phyloP scores from a whole-genome alignment of 2,797 vertebrate species.

The Phalanger gymnotis region DNA sequence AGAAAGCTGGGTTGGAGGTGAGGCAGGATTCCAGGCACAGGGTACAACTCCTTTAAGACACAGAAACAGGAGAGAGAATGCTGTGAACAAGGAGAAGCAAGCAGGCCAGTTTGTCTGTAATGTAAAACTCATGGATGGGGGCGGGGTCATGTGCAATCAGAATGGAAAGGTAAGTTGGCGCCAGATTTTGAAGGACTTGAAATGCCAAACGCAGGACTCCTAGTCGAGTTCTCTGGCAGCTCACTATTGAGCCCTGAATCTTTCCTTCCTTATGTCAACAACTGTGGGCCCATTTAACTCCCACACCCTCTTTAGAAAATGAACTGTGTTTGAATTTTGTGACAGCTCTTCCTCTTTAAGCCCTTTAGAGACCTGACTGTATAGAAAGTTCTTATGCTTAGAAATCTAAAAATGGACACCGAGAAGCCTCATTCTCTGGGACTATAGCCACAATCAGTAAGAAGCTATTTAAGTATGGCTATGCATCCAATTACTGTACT shows the following conservation, averaged over 20 bases:
- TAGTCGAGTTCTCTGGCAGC: background rate
- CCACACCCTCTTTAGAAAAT: slow-evolving; percentile 22
- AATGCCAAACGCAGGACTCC: background rate
- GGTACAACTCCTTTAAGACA: background rate
- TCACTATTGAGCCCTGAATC: background rate
- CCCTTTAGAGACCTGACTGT: slow-evolving; percentile 26
- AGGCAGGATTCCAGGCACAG: background rate
- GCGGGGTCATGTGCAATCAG: background rate
- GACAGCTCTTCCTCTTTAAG: slow-evolving; percentile 30
- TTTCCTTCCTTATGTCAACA: slow-evolving; percentile 18
- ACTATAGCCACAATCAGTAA: slow-evolving; percentile 10
- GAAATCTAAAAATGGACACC: slow-evolving; percentile 24
- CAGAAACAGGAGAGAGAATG: background rate
- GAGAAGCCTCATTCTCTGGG: background rate
- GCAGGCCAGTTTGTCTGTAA: background rate
- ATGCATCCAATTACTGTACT: background rate
- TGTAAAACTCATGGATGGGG: background rate
- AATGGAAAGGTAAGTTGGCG: background rate
- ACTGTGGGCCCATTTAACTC: background rate
- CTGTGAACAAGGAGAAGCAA: background rate
- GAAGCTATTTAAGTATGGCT: slow-evolving; percentile 36
- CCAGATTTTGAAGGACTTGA: background rate
- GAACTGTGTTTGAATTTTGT: slow-evolving; percentile 16
- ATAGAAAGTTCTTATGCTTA: slow-evolving; percentile 18
- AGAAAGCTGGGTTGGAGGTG: background rate